A percentile compares a stretch with the other conserved stretches of the same genome.
Evolutionary conservation across 2,797 vertebrate species (phyloP).

Genomic region (Crossoptilon crossoptilon): DNA sequence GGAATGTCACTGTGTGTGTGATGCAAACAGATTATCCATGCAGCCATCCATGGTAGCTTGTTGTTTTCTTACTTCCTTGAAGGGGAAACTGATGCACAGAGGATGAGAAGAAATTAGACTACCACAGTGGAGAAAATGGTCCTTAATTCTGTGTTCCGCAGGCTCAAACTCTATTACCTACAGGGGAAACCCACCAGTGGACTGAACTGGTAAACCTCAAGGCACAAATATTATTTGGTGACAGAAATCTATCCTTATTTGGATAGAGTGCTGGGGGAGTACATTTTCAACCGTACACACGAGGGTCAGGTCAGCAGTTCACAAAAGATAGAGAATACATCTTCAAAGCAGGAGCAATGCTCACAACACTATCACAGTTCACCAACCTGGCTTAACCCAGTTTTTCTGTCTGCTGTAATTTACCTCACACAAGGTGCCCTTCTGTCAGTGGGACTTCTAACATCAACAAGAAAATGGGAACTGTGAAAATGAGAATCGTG

Average conservation of each 20-base stretch:
- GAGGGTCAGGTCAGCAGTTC: background rate
- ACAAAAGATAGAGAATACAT: too few species aligned
- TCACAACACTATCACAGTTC: too few species aligned
- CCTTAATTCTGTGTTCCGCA: background rate
- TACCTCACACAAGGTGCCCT: too few species aligned
- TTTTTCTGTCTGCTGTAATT: too few species aligned
- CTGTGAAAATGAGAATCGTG: too few species aligned
- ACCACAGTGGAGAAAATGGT: background rate
- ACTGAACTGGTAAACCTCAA: background rate
- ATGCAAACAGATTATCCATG: accelerated
- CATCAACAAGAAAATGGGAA: too few species aligned
- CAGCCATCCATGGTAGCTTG: background rate
- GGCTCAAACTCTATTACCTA: background rate
- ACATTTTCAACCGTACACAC: too few species aligned
- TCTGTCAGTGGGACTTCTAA: too few species aligned
- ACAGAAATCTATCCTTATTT: background rate
- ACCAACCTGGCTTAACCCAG: too few species aligned
- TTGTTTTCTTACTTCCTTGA: background rate
- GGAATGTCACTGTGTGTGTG: accelerated
- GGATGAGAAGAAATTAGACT: background rate
- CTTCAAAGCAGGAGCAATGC: too few species aligned
- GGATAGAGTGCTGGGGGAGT: background rate
- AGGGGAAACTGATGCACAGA: background rate
- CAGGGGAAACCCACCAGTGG: background rate
- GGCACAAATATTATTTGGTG: background rate